Conservation (phyloP, 1,140 invertebrate species). For the Anastrepha ludens region DNA sequence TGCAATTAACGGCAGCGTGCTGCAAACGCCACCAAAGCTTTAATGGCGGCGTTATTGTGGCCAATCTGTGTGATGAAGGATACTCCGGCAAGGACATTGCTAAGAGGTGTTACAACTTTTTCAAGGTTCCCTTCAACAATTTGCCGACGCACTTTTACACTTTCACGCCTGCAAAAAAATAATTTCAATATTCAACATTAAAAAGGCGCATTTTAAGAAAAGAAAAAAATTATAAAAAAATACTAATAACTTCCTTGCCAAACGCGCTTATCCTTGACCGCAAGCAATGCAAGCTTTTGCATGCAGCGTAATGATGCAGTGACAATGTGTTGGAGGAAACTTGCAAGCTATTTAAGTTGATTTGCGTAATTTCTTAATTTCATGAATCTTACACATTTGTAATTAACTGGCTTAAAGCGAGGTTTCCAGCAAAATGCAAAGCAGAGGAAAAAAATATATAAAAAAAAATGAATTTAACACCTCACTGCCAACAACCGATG, state of each 20-base stretch:
- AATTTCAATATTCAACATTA: background rate
- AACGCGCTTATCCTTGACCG: background rate
- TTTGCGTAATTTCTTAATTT: slow-evolving; percentile 28
- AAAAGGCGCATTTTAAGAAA: background rate
- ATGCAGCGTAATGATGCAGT: background rate
- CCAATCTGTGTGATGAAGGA: background rate
- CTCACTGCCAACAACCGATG: background rate
- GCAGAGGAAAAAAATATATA: background rate
- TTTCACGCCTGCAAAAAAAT: background rate
- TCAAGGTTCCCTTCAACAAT: background rate
- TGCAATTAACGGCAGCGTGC: slow-evolving; percentile 36
- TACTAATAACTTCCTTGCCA: background rate
- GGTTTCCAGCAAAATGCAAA: background rate
- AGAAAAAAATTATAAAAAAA: background rate
- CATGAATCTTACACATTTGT: background rate
- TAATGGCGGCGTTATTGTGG: slow-evolving; percentile 22
- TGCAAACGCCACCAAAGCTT: background rate
- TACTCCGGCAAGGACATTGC: background rate
- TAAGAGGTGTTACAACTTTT: slow-evolving; percentile 8
- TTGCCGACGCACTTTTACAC: background rate
- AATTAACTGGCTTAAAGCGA: slow-evolving; percentile 4
- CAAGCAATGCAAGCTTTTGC: background rate
- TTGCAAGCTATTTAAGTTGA: background rate
- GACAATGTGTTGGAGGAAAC: background rate
- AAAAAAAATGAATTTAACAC: background rate